phyloP scores from a whole-genome alignment of 2,888 invertebrate genomes.

The Camponotus fellah region DNA sequence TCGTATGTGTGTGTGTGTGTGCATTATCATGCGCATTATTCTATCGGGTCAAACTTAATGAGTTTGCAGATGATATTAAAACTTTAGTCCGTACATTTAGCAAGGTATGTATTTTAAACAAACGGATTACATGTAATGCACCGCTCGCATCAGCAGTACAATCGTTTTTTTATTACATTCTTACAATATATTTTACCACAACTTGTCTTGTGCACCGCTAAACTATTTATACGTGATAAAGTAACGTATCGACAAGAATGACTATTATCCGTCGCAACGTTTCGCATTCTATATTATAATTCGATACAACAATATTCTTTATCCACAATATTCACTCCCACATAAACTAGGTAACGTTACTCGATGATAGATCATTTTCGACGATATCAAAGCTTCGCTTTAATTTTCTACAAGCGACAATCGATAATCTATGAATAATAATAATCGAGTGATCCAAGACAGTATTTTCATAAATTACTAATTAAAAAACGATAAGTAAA shows the following conservation, averaged over 20 bases:
- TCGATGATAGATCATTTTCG: constrained; percentile 68
- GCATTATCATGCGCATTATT: background rate
- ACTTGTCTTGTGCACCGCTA: constrained; percentile 75
- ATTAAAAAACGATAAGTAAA: background rate
- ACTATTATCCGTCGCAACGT: constrained; percentile 66
- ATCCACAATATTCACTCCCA: constrained; percentile 27
- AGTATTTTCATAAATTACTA: constrained; percentile 41
- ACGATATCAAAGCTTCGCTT: constrained; percentile 63
- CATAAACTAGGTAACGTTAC: constrained; percentile 38
- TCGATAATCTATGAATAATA: constrained; percentile 60
- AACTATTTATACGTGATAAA: constrained; percentile 74
- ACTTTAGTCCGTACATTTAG: constrained; percentile 66
- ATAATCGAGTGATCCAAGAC: constrained; percentile 47
- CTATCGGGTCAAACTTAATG: background rate
- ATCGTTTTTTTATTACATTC: constrained; percentile 72
- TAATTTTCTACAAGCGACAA: constrained; percentile 66
- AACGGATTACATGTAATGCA: constrained; percentile 80
- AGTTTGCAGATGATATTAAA: constrained; percentile 15
- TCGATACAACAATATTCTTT: constrained; percentile 32
- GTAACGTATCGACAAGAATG: constrained; percentile 76
- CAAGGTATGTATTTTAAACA: constrained; percentile 82
- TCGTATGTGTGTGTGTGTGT: background rate
- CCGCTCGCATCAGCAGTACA: constrained; percentile 78
- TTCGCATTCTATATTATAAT: constrained; percentile 38
- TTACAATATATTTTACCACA: constrained; percentile 73